Base-by-base conservation (phyloP, 2,113 vertebrate species). In the Pterocles orientalis region DNA sequence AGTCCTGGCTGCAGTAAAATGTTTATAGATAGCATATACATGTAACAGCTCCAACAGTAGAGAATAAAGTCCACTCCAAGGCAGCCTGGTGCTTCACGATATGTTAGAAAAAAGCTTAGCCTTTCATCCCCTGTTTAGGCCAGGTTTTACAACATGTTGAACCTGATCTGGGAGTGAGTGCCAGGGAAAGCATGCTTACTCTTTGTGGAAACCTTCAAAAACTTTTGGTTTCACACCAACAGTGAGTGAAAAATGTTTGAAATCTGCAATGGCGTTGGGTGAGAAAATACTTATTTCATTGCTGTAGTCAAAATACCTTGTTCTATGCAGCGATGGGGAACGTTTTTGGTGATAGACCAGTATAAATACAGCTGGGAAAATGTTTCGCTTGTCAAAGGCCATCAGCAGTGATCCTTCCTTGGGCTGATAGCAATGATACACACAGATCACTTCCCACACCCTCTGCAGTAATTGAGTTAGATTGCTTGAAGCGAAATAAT, bases 401-500 rank as follows among this genome's bases (percentile, higher is more conserved):
- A 87, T 82, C 19, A 12, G 36, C 39, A 28, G 31, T 85, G 50
- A 93, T 92, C 45, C 41, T 88, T 53, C 82, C 62, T 72, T 0
- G 2, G 88, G 61, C 53, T 92, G 75, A 56, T 79, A 80, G 85
- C 88, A 85, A 34, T 60, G 88, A 66, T 72, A 36, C 6, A 7
- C 70, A 31, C 58, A 88, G 54, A 77, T 87, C 41, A 12, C 68
- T 92, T 88, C 79, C 64, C 80, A 88, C 80, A 88, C 41, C 36
- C 76, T 88, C 69, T 86, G 31, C 50, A 50, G 70, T 72, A 72
- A 72, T 12, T 82, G 71, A 26, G 18, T 92, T 88, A 86, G 82
- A 51, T 58, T 93, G 80, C 86, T 92, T 87, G 88, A 90, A 83
- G 66, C 60, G 41, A 62, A 95, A 58, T 88, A 7, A 57, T 66